Evolutionary conservation across 2,888 invertebrate species (phyloP), one percentile per base, ranked within the genome.

Genomic region (Campoplex nolae): DNA sequence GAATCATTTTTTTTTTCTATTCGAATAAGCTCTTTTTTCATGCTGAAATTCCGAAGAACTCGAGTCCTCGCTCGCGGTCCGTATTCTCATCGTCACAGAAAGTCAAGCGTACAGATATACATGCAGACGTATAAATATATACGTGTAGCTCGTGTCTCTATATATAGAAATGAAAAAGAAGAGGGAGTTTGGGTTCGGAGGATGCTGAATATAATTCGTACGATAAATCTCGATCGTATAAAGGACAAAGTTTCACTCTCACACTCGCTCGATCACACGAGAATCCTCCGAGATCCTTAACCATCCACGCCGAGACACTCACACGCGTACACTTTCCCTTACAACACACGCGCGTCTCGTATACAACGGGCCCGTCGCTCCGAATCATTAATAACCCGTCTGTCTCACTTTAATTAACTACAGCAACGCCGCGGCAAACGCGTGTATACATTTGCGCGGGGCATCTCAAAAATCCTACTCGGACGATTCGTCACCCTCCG

Each of bases 401-500:
- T 11, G 82, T 83, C 82, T 82, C 87, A 82, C 84, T 82, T 87
- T 87, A 87, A 87, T 87, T 87, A 87, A 67, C 75, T 58, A 76
- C 87, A 79, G 78, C 68, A 68, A 80, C 80, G 84, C 70, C 78
- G 75, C 78, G 75, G 58, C 82, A 70, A 67, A 67, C 70, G 51
- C 82, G 74, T 74, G 70, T 70, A 67, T 48, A 58, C 18, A 77
- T 32, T 23, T 42, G 68, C 80, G 77, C 68, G 23, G 23, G 75
- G 42, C 87, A 79, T 87, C 82, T 23, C 23, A 23, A 23, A 84
- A 87, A 87, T 84, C 79, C 71, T 75, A 75, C 82, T 68, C 70
- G 51, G 89, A 90, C 91, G 90, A 92, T 92, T 92, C 92, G 92
- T 92, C 91, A 92, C 90, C 92, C 91, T 91, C 90, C 90, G 91